These are phyloP conservation scores for Drosophila rhopaloa DNA, from an alignment of 1,140 invertebrate species.

Conservation along the genomic window DNA sequence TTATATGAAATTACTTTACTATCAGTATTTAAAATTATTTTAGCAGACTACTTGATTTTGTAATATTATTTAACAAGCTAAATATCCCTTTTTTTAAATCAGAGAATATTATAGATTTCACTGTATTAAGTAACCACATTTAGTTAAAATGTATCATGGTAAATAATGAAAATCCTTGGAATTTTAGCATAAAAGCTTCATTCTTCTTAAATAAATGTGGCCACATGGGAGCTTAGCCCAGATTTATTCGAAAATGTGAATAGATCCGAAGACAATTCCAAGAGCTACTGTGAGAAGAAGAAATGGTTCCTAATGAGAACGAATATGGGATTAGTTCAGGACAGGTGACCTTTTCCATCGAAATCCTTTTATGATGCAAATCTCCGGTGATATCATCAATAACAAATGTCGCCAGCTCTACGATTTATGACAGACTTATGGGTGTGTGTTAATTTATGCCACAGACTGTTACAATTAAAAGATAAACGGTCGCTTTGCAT, in stretches of 20 bases:
- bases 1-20: too few species aligned
- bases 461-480: constrained; percentile 80
- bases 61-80: too few species aligned
- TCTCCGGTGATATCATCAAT: constrained; percentile 58
- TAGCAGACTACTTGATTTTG: too few species aligned
- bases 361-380: constrained; percentile 78
- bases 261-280: constrained; percentile 18
- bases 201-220: not conserved
- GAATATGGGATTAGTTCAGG: constrained; percentile 51
- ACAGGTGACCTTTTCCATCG: constrained; percentile 36
- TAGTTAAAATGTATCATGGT: too few species aligned
- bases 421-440: constrained; percentile 67
- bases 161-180: too few species aligned
- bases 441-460: constrained; percentile 67
- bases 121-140: too few species aligned
- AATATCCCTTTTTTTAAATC: too few species aligned
- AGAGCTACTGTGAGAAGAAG: constrained; percentile 35
- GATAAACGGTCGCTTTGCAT: constrained; percentile 79
- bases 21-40: too few species aligned
- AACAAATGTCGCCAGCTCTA: constrained; percentile 63
- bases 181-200: not conserved
- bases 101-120: too few species aligned
- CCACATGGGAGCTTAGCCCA: constrained; percentile 5
- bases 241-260: constrained; percentile 13
- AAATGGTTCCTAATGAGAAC: constrained; percentile 47